Evolutionary conservation across 2,113 vertebrate species (phyloP), one percentile per base, ranked within the genome.

Genomic region (Chionomys nivalis): DNA sequence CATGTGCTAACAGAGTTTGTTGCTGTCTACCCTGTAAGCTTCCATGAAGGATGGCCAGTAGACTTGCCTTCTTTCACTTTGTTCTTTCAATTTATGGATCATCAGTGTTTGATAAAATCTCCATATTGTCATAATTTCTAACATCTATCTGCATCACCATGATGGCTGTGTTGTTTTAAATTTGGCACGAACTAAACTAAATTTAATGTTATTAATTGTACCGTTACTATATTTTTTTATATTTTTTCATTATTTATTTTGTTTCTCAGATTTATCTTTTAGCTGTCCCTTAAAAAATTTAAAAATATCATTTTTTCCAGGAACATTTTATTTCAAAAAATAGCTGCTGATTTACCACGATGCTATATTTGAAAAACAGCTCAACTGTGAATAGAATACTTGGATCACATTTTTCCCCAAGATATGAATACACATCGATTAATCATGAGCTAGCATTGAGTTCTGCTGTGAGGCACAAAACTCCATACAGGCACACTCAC

Each of bases 121-220:
- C 39, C 87, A n/a, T 3, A 68, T 55, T 79, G 6, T 61, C 79
- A 65, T 82, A 93, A 87, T 82, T 49, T 92, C 61, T 86, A 91
- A 63, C 52, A 89, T 91, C 92, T 94, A n/a, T 66, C n/a, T 92
- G 3, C 33, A 10, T 55, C 10, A 13, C 23, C 42, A 75, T 49
- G 88, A 49, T 76, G 77, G 6, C 4, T 23, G 78, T 1, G n/a
- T 73, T 92, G 49, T 83, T 96, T 90, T 94, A 94, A 90, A 92
- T 23, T n/a, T 78, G 76, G 31, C 7, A 26, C 8, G 63, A 87
- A 79, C 63, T 79, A 92, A 75, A 96, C 28, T 94, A 23, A 7
- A 87, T n/a, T 61, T 79, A 55, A 72, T n/a, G 19, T 75, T 58
- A 76, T 44, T 49, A 65, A 85, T n/a, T 3, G 4, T 76, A 16